Base-by-base conservation (phyloP, 2,113 vertebrate genomes). In the Junco hyemalis region DNA sequence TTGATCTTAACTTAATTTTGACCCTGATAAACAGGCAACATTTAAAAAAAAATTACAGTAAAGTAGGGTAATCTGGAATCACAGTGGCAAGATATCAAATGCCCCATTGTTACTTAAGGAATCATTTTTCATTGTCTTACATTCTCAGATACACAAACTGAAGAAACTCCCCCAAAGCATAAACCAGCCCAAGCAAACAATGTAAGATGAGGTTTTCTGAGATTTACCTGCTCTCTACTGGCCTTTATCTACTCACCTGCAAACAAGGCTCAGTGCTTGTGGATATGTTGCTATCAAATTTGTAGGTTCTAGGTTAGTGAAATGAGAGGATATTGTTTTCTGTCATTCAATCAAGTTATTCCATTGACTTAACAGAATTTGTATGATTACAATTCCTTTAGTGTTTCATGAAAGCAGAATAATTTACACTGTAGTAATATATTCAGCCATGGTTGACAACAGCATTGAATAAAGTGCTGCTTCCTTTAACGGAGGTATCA, bases 401-500 rank as follows among this genome's bases (percentile, higher is more conserved):
- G n/a, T 85, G 54, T 88, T 93, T 91, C 61, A n/a, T 70, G 40
- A 56, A 83, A 65, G 21, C 54, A 33, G 40, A 83, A 90, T 60
- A 66, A 83, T 71, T 89, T 79, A 28, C 23, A 14, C 57, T 79
- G 33, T 40, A 78, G 44, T 76, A 81, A 87, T 64, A 65, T n/a
- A 86, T 79, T 87, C 89, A 83, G 63, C 40, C 38, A 25, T 69
- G 45, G 53, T 38, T 96, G 78, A 61, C 31, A 90, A 72, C 13
- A 56, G 19, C 23, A 59, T 81, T 77, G 87, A 85, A 86, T 60
- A 82, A 95, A 85, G 63, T 36, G 40, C 79, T 88, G 57, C 36
- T 79, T 64, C 23, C 36, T 77, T 85, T 82, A 94, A 86, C 64
- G 66, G 94, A 97, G 88, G 94, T 96, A 88, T 77, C 91, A 91